These are phyloP conservation scores for Unio pictorum DNA, from an alignment of 2,888 invertebrate species.

Conservation along the genomic window DNA sequence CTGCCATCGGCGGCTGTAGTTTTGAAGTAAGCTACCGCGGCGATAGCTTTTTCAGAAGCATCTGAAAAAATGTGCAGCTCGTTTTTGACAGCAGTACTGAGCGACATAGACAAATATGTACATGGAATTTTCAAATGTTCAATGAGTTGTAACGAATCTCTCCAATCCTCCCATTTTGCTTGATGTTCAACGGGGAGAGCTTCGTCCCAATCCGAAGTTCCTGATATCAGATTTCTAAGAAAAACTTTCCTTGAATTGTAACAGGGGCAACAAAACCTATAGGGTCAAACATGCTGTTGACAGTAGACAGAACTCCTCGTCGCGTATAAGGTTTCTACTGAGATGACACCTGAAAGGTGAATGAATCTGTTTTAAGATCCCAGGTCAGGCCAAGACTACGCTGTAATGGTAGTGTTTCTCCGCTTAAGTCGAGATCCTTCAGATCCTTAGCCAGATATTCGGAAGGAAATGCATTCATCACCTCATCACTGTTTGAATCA, in stretches of 20 bases:
- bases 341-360: constrained; percentile 14
- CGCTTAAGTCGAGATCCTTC: constrained; percentile 24
- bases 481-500: constrained; percentile 30
- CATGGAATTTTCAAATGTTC: constrained; percentile 18
- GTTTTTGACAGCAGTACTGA: background rate
- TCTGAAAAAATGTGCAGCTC: constrained; percentile 36
- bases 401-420: constrained; percentile 20
- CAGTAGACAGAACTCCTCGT: constrained; percentile 33
- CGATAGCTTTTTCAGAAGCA: constrained; percentile 41
- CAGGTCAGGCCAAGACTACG: constrained; percentile 27
- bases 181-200: constrained; percentile 16
- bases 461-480: constrained; percentile 29
- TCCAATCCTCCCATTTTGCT: constrained; percentile 25
- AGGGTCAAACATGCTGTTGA: constrained; percentile 40
- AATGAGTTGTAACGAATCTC: constrained; percentile 23
- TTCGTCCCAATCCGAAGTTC: constrained; percentile 33
- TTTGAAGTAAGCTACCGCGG: constrained; percentile 34
- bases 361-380: constrained; percentile 29
- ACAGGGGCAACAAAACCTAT: constrained; percentile 38
- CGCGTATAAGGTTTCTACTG: constrained; percentile 23
- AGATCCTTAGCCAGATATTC: constrained; percentile 34
- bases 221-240: constrained; percentile 16
- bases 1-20: constrained; percentile 4
- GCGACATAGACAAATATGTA: constrained; percentile 12
- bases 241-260: constrained; percentile 28